Base-by-base conservation (phyloP, 2,888 invertebrate species). In the Leptopterna dolabrata region DNA sequence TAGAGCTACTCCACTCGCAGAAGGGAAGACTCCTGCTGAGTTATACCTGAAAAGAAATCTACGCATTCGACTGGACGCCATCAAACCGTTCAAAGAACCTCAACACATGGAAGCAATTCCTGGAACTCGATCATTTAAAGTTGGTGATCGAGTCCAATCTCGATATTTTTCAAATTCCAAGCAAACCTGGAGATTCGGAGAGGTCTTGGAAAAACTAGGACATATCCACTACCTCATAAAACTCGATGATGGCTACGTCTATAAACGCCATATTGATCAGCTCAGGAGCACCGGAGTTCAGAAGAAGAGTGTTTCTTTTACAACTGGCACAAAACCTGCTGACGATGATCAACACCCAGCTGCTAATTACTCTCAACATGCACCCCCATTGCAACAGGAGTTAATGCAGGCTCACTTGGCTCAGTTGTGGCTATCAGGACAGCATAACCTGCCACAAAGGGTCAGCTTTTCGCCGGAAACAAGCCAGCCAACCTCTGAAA, bases 211-310 rank as follows among this genome's bases (percentile, higher is more conserved):
- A 43, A 87, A 86, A 47, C 45, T 19, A 0, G 84, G 55, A 41
- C 73, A 30, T 63, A 70, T 87, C n/a, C 87, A 87, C 76, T 87
- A 85, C 45, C 45, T 86, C 0, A 55, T 86, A 19, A 43, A 45
- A 84, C 36, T 87, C 2, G 87, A 87, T 30, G 36, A 73, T 27
- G 84, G 87, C 4, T 87, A 47, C 51, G 47, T 51, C 14, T 87
- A 82, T 24, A 87, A 70, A 73, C n/a, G 87, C 2, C 83, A 86
- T 84, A 87, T 87, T 29, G 55, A 87, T 73, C 87, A 86, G 29
- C 80, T 80, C 0, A 4, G 45, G 11, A 6, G 4, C n/a, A 47
- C 80, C 41, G 16, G 2, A 11, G 11, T 45, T 36, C 30, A 76
- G 30, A 78, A 41, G 9, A 45, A 78, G 41, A 2, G 4, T 19